Evolutionary conservation across 2,797 vertebrate species (phyloP), one percentile per base, ranked within the genome.

Genomic region (Gymnocypris eckloni): DNA sequence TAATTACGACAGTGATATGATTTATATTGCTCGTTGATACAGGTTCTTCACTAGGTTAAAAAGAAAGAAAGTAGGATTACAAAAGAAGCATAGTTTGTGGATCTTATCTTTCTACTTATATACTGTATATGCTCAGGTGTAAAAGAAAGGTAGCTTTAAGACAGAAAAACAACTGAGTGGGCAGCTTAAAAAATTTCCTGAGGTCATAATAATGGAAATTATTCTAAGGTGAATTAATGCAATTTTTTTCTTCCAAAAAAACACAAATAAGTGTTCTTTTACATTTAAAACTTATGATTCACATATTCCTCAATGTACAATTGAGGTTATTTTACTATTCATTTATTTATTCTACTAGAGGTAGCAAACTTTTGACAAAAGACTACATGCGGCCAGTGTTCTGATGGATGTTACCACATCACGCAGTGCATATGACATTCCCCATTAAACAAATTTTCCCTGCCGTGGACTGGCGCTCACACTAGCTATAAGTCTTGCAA

Each of bases 1-100:
- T 94, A 93, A 95, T 94, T 94, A 94, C 92, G 84, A 92, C 82
- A 86, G 89, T 94, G 93, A 95, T 92, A 93, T 93, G 93, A 92
- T 91, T 92, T 88, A 91, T 91, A 87, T 91, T 91, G 90, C 91
- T 92, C 79, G 88, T 90, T 92, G 91, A 89, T 93, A 90, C 90
- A 71, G 83, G 66, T 66, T 72, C 41, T 50, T 48, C 48, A 39
- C 61, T 37, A 39, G 75, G n/a, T 64, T 80, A 50, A 67, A 80
- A 80, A 64, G 41, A 50, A 75, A 77, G 33, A 72, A 48, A 78
- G 79, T 84, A 88, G 93, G 90, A 91, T 16, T 69, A 8, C 33
- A 90, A 92, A 88, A 89, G 54, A 77, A 59, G 61, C 91, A 93
- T 81, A 92, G 87, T 86, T 90, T 90, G 87, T 81, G 85, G 86